Evolutionary conservation across 2,797 vertebrate species (phyloP).

Genomic region (Hydrophis major): DNA sequence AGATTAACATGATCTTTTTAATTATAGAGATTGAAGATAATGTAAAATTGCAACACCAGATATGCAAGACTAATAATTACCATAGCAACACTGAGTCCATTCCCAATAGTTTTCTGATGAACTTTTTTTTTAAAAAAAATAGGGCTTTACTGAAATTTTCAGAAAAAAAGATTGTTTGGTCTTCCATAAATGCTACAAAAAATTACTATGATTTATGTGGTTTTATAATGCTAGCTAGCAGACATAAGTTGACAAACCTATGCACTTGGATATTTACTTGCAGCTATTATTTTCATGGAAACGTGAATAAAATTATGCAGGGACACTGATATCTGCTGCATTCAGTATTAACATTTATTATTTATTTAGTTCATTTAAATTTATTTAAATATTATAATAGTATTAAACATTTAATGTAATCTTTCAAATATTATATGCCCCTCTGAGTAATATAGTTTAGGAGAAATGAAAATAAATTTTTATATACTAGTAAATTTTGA

Average conservation of each 20-base stretch:
- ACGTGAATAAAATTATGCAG: not conserved
- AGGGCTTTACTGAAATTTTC: not conserved
- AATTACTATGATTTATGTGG: not conserved
- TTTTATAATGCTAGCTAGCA: not conserved
- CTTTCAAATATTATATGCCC: not conserved
- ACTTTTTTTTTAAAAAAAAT: conserved; percentile 5
- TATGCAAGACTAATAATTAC: not conserved
- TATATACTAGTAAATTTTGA: not conserved
- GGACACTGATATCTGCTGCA: not conserved
- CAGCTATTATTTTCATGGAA: not conserved
- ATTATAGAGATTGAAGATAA: conserved; percentile 16
- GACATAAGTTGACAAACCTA: not conserved
- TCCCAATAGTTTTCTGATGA: rapidly evolving
- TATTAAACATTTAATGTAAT: not conserved
- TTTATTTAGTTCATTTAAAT: too few species aligned
- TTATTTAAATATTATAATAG: too few species aligned
- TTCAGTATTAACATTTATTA: not conserved
- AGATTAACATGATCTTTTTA: not conserved
- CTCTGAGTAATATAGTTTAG: not conserved
- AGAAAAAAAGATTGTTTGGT: not conserved
- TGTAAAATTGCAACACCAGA: not conserved
- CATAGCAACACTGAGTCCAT: conserved; percentile 14
- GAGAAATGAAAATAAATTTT: not conserved
- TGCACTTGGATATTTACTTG: not conserved
- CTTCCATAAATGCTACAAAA: not conserved